phyloP scores from a whole-genome alignment of 2,113 vertebrate genomes.

The Sorex fumeus region DNA sequence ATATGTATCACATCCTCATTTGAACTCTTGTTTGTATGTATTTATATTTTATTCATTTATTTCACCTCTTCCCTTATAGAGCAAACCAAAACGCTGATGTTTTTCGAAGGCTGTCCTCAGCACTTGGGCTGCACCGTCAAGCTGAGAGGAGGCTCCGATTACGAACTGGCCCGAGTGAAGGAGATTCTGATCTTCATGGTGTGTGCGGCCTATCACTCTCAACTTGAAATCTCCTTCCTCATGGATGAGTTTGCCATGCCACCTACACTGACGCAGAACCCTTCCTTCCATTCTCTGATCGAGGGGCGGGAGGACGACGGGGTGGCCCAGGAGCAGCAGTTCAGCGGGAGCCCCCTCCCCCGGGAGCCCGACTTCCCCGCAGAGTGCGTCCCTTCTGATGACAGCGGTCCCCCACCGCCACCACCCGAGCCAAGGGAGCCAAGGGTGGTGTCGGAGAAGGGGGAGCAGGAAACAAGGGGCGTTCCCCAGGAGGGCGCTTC shows the following conservation, averaged over 20 bases:
- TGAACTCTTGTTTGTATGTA: neutral
- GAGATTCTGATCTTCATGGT: slow-evolving; percentile 98
- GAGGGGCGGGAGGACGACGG: slow-evolving; percentile 88
- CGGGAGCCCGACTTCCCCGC: slow-evolving; percentile 85
- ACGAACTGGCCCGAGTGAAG: slow-evolving; percentile 97
- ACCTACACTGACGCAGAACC: slow-evolving; percentile 92
- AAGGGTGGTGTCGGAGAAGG: slow-evolving; percentile 82
- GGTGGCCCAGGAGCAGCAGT: slow-evolving; percentile 77
- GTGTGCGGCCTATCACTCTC: slow-evolving; percentile 98
- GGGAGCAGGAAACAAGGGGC: slow-evolving; percentile 80
- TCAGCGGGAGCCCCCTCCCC: slow-evolving; percentile 77
- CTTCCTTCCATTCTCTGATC: slow-evolving; percentile 94
- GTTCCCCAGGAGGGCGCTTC: neutral
- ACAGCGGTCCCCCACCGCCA: slow-evolving; percentile 71
- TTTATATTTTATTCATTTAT: slow-evolving; percentile 16
- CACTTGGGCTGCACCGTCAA: slow-evolving; percentile 98
- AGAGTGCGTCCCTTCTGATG: slow-evolving; percentile 86
- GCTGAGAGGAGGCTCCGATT: slow-evolving; percentile 95
- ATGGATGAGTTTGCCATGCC: slow-evolving; percentile 99
- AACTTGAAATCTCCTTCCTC: slow-evolving; percentile 99
- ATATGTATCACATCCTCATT: too few relatives aligned
- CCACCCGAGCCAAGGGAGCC: too few relatives aligned
- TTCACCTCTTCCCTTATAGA: slow-evolving; percentile 87
- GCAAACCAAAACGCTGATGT: slow-evolving; percentile 96
- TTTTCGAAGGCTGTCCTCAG: slow-evolving; percentile 97